A percentile compares a stretch with the other conserved stretches of the same genome.
These are phyloP conservation scores for Phenganax stokvisi DNA, from an alignment of 92 coral and sea anemone species.

Conservation along the genomic window DNA sequence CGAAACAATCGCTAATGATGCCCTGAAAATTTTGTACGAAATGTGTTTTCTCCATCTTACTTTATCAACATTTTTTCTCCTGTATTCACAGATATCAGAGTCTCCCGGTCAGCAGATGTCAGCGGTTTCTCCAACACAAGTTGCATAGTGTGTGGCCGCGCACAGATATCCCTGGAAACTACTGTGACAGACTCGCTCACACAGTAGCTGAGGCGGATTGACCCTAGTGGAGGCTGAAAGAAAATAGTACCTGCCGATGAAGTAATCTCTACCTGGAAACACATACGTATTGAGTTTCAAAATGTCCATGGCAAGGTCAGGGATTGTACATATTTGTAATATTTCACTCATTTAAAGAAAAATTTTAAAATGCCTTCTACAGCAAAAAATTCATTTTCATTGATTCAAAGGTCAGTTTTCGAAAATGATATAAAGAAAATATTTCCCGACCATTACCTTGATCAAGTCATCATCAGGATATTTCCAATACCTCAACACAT, in stretches of 20 bases:
- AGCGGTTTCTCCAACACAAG: conserved; percentile 61
- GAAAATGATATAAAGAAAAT: too few relatives aligned
- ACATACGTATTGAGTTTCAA: too few relatives aligned
- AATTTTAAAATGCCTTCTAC: too few relatives aligned
- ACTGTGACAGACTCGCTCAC: conserved; percentile 68
- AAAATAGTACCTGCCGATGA: not conserved
- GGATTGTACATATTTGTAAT: too few relatives aligned
- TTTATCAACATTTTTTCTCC: conserved; percentile 40
- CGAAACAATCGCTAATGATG: not conserved
- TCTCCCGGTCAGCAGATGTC: conserved; percentile 46
- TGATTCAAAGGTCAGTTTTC: too few relatives aligned
- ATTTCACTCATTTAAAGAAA: too few relatives aligned
- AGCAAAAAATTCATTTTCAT: too few relatives aligned
- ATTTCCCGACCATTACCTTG: conserved; percentile 49
- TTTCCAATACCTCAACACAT: conserved; percentile 78
- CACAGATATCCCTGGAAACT: conserved; percentile 87
- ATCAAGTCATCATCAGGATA: conserved; percentile 88
- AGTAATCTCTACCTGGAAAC: not conserved
- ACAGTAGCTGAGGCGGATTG: conserved; percentile 62
- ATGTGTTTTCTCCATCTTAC: not conserved
- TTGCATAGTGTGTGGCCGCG: conserved; percentile 96
- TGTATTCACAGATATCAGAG: conserved; percentile 63
- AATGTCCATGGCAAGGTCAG: not conserved
- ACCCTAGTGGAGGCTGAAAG: conserved; percentile 74
- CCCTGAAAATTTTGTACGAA: not conserved